Conservation (phyloP, 2,113 vertebrate species). For the Tragulus kanchil region DNA sequence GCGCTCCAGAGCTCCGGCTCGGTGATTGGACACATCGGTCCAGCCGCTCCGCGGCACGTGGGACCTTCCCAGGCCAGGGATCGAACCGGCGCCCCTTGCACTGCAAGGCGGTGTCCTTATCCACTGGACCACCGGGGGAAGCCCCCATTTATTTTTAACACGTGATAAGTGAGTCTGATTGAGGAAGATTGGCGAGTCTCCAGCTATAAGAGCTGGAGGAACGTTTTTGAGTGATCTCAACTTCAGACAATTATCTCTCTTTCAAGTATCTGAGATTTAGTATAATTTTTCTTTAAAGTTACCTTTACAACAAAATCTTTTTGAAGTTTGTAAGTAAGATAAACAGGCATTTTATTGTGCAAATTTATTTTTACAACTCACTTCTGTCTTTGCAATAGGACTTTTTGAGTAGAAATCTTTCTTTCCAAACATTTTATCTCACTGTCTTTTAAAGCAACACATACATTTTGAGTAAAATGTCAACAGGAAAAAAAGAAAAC, state of each 20-base stretch:
- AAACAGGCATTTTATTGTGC: neutral
- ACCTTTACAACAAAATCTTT: neutral
- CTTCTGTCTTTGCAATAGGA: neutral
- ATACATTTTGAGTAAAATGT: neutral
- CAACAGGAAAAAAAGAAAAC: neutral
- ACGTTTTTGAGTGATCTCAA: neutral
- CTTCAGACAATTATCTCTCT: neutral
- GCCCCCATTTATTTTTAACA: slow-evolving; percentile 44
- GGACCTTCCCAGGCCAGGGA: no score
- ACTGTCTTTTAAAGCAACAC: neutral
- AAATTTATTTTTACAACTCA: neutral
- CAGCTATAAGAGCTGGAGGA: neutral
- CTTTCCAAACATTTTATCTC: neutral
- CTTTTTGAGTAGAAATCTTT: neutral
- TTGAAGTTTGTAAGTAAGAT: slow-evolving; percentile 4
- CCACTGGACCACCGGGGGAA: no score
- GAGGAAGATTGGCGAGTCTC: neutral
- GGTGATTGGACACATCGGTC: no score
- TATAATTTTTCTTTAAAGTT: neutral
- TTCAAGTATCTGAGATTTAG: slow-evolving; percentile 33
- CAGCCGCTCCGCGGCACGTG: no score
- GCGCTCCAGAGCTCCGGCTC: no score
- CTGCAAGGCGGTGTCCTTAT: no score
- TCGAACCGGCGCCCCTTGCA: no score
- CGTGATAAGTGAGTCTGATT: slow-evolving; percentile 55